Base-by-base conservation (phyloP, 2,797 vertebrate genomes). In the Sphenodon punctatus region DNA sequence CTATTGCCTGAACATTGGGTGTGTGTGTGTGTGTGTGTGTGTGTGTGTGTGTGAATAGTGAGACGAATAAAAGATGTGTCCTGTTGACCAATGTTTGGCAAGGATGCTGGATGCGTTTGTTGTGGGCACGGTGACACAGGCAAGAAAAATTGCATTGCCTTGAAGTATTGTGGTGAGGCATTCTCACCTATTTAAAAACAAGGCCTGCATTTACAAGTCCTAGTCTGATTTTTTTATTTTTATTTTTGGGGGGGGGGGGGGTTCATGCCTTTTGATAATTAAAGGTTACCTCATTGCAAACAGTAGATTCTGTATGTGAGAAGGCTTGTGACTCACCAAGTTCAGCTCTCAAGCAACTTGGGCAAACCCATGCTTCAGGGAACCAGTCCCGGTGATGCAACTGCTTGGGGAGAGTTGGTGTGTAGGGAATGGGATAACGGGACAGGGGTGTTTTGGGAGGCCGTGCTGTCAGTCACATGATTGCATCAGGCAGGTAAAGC, bases 361-460 rank as follows among this genome's bases (percentile, higher is more conserved):
- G 56, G 59, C 72, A 27, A 22, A 58, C 72, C 78, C 61, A 9
- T 7, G 67, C 77, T 49, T 27, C 27, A 72, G 73, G 83, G 78
- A 67, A 67, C 34, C 17, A 64, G 38, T 58, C 72, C 61, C 48
- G 15, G 66, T 46, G 13, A 34, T 66, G 7, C 16, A 7, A 51
- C 39, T 2, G 8, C 2, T 30, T 4, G 8, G 20, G 16, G 58
- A 73, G 78, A 68, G 73, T 25, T 19, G 12, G 67, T 67, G 5
- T 8, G 38, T 68, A 22, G 63, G 56, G 78, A 80, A 65, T 51
- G 4, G 8, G 20, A 45, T 86, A 81, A 82, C 84, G 64, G 84
- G 64, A 65, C 51, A 13, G 8, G 74, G 30, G 23, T 76, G 43
- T 78, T 39, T 58, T 38, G 0, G 61, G 68, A 32, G 63, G 36